Evolutionary conservation across 1,140 invertebrate species (phyloP), one percentile per base, ranked within the genome.

Genomic region (Saxidomus purpurata): DNA sequence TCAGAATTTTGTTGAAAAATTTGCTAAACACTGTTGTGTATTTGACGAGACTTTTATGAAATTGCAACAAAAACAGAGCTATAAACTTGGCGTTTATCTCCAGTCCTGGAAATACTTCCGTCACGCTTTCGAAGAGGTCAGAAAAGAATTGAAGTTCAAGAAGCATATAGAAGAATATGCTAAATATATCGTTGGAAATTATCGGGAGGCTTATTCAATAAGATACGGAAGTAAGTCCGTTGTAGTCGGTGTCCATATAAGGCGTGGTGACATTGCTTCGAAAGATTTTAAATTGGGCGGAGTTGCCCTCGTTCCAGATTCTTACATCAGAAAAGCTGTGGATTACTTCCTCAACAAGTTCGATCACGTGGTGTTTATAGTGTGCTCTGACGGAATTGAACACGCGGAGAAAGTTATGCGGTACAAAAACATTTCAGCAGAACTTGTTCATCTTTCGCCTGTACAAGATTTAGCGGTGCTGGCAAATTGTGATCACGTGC

Each of bases 41-140:
- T 93, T 91, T 81, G 83, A 90, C 67, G 59, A 25, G 25, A 87
- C 71, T 8, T 17, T 90, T 28, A 87, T 89, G 61, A 55, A 52
- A 3, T 55, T 93, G n/a, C 40, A 55, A 17, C 76, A 87, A 80
- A 71, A 80, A n/a, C 79, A 85, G 69, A 92, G 91, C 36, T 90
- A 86, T 61, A 90, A 87, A 0, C 69, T 93, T 49, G 63, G 84
- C 1, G 91, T 90, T 0, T 94, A 92, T 80, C 91, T 93, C 38
- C 93, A 94, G 74, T 94, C 93, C 0, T 94, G 92, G 92, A 93
- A 92, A 83, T 94, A 94, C 80, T 94, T 94, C 90, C 34, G 90
- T 28, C 77, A 91, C 34, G 80, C 89, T 11, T 69, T 31, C 25
- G 74, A 92, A 11, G 82, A 89, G 25, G 77, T 94, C 0, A 22